Conservation (phyloP, 2,888 invertebrate genomes). For the Odontocolon sp. region DNA sequence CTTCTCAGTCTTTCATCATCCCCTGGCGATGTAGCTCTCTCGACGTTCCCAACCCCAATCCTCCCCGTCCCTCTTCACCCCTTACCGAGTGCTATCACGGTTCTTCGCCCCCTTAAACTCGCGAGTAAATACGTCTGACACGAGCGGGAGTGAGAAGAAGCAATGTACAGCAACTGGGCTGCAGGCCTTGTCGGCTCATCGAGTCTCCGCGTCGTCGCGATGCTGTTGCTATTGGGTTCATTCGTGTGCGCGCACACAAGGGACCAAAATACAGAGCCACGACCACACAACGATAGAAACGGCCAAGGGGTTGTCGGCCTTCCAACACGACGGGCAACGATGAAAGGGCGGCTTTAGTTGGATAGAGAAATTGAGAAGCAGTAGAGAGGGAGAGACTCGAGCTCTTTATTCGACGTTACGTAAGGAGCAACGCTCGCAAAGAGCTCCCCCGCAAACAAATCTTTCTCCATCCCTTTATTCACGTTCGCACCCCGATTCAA, state of each 20-base stretch:
- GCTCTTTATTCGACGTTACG: slow-evolving; percentile 41
- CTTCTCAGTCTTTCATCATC: no score
- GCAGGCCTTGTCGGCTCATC: slow-evolving; percentile 35
- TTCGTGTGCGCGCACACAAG: neutral
- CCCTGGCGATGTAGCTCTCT: no score
- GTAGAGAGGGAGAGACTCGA: neutral
- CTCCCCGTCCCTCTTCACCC: neutral
- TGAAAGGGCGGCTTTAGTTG: slow-evolving; percentile 43
- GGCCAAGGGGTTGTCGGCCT: slow-evolving; percentile 45
- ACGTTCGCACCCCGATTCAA: neutral
- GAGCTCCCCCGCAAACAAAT: slow-evolving; percentile 36
- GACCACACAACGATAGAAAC: slow-evolving; percentile 1
- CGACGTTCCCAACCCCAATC: no score
- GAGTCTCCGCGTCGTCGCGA: slow-evolving; percentile 16
- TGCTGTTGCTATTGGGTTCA: neutral
- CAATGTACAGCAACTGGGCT: slow-evolving; percentile 9
- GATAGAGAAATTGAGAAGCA: slow-evolving; percentile 70
- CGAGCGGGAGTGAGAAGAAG: neutral
- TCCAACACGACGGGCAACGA: neutral
- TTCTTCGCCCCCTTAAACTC: slow-evolving; percentile 43
- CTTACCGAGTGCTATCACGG: slow-evolving; percentile 34
- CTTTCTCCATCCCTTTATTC: no score
- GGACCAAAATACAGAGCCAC: neutral
- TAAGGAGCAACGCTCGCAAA: slow-evolving; percentile 13
- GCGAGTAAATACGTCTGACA: slow-evolving; percentile 15